Base-by-base conservation (phyloP, 2,888 invertebrate genomes). In the Blastobasis lacticolella region DNA sequence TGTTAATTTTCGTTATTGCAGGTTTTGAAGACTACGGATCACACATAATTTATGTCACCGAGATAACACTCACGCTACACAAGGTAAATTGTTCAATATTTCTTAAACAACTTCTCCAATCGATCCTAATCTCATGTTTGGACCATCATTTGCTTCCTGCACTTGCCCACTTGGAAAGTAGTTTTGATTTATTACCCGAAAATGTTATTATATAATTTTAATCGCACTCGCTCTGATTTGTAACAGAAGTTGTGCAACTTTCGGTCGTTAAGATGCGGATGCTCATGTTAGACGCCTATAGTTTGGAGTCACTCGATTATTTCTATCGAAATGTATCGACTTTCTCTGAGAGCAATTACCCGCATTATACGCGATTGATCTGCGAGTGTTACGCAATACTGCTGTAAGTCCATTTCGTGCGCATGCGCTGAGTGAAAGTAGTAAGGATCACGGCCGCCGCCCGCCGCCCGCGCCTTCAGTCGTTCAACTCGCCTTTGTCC, bases 41-140 rank as follows among this genome's bases (percentile, higher is more conserved):
- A 71, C 66, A 67, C 67, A 66, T 63, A 75, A 78, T 86, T 75
- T 87, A 88, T 88, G 88, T 69, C 81, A 81, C 86, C 78, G 59
- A 80, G 69, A 83, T 75, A 75, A 69, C 53, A 69, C 48, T 36
- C 6, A 41, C 46, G 52, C 49, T 48, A 38, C 55, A 53, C 56
- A 61, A 59, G 60, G 63, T 63, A 55, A 46, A 9, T 40, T 40
- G 38, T 54, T 23, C 37, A 45, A 8, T 38, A 50, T 50, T 49
- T 37, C n/a, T 50, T 49, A 38, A 47, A 47, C 6, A 10, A 47
- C n/a, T 46, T 46, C 6, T 38, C 6, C 10, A 6, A 45, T 45
- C 23, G 10, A 45, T 23, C 8, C 8, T 23, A 6, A 23, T 6
- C 5, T 6, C 10, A 0, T 4, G 7, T 36, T 6, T 44, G 10